A percentile compares a stretch with the other conserved stretches of the same genome.
Conservation (phyloP, 1,140 invertebrate species). For the Temnothorax curvispinosus region DNA sequence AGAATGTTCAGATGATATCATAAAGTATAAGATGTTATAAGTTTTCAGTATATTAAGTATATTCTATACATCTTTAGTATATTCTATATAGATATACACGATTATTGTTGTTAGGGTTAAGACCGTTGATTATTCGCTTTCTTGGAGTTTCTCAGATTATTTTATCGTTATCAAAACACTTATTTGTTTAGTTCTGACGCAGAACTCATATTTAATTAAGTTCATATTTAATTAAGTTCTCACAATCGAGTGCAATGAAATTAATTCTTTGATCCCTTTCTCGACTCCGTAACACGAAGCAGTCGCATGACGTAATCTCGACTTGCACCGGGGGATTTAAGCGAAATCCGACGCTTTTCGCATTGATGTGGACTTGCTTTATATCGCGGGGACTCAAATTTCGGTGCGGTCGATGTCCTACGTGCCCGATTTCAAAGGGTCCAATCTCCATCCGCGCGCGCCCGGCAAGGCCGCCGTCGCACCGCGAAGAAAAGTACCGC, state of each 20-base stretch:
- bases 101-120: neutral
- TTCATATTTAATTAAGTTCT: slow-evolving; percentile 29
- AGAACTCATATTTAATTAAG: slow-evolving; percentile 28
- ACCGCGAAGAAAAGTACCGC: slow-evolving; percentile 20
- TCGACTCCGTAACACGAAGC: neutral
- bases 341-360: slow-evolving; percentile 25
- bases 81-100: too few species aligned
- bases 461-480: slow-evolving; percentile 19
- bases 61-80: too few species aligned
- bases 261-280: slow-evolving; percentile 13
- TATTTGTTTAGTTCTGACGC: neutral
- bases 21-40: too few species aligned
- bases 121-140: neutral
- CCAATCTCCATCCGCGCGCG: slow-evolving; percentile 61
- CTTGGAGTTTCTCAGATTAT: neutral
- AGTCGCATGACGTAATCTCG: neutral
- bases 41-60: too few species aligned
- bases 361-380: slow-evolving; percentile 23
- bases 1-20: too few species aligned
- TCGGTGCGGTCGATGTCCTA: slow-evolving; percentile 24
- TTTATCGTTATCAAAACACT: neutral
- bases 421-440: slow-evolving; percentile 54
- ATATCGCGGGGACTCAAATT: slow-evolving; percentile 47
- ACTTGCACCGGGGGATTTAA: slow-evolving; percentile 3
- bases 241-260: neutral